Conservation (phyloP, 2,888 invertebrate genomes). For the Elegia similella region DNA sequence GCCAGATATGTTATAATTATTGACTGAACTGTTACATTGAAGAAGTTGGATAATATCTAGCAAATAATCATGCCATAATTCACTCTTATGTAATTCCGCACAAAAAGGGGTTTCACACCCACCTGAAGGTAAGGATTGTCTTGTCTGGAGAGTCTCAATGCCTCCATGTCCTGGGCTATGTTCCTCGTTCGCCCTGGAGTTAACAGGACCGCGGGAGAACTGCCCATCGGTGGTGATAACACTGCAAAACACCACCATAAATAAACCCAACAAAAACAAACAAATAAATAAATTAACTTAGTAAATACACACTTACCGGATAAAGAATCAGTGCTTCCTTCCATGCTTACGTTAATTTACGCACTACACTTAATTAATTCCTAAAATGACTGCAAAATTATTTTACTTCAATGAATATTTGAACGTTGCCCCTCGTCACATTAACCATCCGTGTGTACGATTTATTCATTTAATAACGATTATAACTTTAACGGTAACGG, state of each 20-base stretch:
- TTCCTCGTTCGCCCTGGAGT: slow-evolving; percentile 89
- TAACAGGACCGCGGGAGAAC: slow-evolving; percentile 83
- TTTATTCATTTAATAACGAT: background rate
- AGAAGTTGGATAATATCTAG: slow-evolving; percentile 1
- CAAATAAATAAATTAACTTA: slow-evolving; percentile 18
- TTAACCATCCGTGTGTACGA: background rate
- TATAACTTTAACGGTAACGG: background rate
- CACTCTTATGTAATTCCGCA: slow-evolving; percentile 12
- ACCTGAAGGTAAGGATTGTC: slow-evolving; percentile 93
- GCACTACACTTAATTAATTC: slow-evolving; percentile 14
- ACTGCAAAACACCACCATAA: slow-evolving; percentile 44
- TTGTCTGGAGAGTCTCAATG: slow-evolving; percentile 88
- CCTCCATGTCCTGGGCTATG: slow-evolving; percentile 93
- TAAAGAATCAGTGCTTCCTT: slow-evolving; percentile 67
- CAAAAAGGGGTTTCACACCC: slow-evolving; percentile 1
- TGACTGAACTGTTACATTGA: background rate
- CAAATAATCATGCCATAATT: background rate
- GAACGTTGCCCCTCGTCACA: background rate
- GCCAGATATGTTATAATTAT: too few species aligned
- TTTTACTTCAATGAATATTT: background rate
- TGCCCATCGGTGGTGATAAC: slow-evolving; percentile 53
- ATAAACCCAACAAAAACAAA: slow-evolving; percentile 15
- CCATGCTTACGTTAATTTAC: slow-evolving; percentile 50
- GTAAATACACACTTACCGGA: slow-evolving; percentile 49
- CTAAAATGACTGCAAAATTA: background rate